These are phyloP conservation scores for Osmoderma eremita DNA, from an alignment of 2,888 invertebrate genomes.

Conservation along the genomic window DNA sequence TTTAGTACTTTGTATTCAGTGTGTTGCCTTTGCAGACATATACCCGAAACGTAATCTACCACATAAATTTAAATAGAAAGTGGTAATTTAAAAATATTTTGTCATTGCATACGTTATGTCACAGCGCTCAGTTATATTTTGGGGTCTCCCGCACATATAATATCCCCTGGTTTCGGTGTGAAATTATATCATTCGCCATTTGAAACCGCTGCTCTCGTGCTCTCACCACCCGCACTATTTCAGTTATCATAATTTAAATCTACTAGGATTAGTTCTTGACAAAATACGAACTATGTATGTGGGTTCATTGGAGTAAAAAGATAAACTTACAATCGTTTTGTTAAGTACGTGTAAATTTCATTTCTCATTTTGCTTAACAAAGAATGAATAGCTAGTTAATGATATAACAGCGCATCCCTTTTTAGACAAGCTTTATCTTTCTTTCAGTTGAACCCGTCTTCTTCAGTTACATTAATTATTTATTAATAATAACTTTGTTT, in stretches of 20 bases:
- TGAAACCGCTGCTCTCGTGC: background rate
- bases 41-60: too few relatives aligned
- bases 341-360: slow-evolving; percentile 51
- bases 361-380: slow-evolving; percentile 37
- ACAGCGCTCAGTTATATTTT: too few relatives aligned
- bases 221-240: slow-evolving; percentile 48
- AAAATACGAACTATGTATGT: slow-evolving; percentile 60
- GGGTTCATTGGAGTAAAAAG: slow-evolving; percentile 59
- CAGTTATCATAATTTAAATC: slow-evolving; percentile 58
- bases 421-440: too few relatives aligned
- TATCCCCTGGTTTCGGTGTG: slow-evolving; percentile 1
- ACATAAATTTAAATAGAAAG: too few relatives aligned
- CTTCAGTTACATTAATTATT: too few relatives aligned
- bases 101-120: too few relatives aligned
- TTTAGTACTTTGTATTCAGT: too few relatives aligned
- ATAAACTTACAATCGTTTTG: slow-evolving; percentile 52
- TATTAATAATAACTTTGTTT: too few relatives aligned
- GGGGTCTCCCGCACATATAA: background rate
- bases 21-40: too few relatives aligned
- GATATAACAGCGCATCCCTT: too few relatives aligned
- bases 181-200: slow-evolving; percentile 9
- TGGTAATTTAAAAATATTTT: too few relatives aligned
- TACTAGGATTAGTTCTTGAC: slow-evolving; percentile 55
- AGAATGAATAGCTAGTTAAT: background rate
- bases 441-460: too few relatives aligned